Percentiles rank a stretch among this genome's conserved stretches.
Evolutionary conservation across 92 coral and sea anemone species (phyloP).

Genomic region (Micromussa lordhowensis): DNA sequence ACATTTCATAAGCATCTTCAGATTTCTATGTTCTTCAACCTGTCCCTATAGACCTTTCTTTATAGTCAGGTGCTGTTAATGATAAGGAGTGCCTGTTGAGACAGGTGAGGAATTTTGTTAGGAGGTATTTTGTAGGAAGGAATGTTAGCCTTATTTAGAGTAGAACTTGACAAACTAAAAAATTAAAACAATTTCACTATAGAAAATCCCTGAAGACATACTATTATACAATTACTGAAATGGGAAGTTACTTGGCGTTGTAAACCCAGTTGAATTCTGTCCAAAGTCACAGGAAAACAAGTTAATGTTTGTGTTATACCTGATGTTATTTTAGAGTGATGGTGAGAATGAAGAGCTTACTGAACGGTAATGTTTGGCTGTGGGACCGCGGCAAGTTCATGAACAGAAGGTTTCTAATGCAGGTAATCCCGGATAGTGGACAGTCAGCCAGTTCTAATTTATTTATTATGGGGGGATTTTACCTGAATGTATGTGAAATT

Average conservation of each 20-base stretch:
- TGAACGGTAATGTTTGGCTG: conserved; percentile 96
- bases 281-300: neutral
- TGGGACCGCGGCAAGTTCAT: conserved; percentile 99
- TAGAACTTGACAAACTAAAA: too few species aligned
- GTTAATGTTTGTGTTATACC: neutral
- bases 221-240: too few species aligned
- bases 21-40: neutral
- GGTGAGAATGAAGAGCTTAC: conserved; percentile 92
- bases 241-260: too few species aligned
- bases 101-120: neutral
- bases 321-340: conserved; percentile 68
- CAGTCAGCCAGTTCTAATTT: neutral
- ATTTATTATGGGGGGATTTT: too few species aligned
- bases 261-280: too few species aligned
- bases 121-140: neutral
- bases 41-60: neutral
- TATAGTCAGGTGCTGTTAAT: neutral
- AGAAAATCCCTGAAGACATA: neutral
- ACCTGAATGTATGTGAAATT: too few species aligned
- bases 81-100: neutral
- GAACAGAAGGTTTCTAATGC: conserved; percentile 94
- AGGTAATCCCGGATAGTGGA: conserved; percentile 52
- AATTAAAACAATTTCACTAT: neutral
- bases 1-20: too few species aligned
- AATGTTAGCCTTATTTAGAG: neutral